Base-by-base conservation (phyloP, 2,113 vertebrate species). In the Nothoprocta pentlandii region DNA sequence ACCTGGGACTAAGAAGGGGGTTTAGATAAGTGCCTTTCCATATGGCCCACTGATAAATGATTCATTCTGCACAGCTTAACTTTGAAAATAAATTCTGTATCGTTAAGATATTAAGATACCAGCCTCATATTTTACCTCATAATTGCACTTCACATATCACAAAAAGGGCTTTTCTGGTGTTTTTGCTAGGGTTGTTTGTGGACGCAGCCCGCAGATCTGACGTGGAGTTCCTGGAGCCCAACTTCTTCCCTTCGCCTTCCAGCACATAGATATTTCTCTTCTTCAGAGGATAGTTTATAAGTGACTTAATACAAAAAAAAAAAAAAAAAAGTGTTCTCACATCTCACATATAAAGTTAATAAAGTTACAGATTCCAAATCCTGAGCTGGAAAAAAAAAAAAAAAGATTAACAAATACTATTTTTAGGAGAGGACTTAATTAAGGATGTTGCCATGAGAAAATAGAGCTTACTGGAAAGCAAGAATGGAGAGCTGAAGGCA, bases 11-110 rank as follows among this genome's bases (percentile, higher is more conserved):
- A 64, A 56, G 83, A 88, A 80, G 70, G 96, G 79, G 90, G 96
- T 80, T 94, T 84, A 96, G 94, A 95, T 97, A 97, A 97, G 93
- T 97, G 94, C 93, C 97, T 97, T 97, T 97, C 97, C 97, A 97
- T 97, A 97, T 97, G 97, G 97, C 75, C 79, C 67, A 70, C 92
- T 96, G 96, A 97, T 96, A 97, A 97, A 96, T 96, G 92, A 94
- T 95, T 97, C 96, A 93, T 93, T 97, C 95, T 96, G 85, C 92
- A 87, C 89, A 89, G 87, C 89, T 94, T 96, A 96, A 87, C 91
- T 87, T 97, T 95, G 93, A 97, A 96, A 97, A 96, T 94, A 96
- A 97, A 97, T 96, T 96, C 91, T 92, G 85, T 64, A 81, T 94
- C 39, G 67, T 97, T 97, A 97, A 96, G 93, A 95, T 92, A 94